Evolutionary conservation across 2,888 invertebrate species (phyloP).

Genomic region (Octonoba sinensis): DNA sequence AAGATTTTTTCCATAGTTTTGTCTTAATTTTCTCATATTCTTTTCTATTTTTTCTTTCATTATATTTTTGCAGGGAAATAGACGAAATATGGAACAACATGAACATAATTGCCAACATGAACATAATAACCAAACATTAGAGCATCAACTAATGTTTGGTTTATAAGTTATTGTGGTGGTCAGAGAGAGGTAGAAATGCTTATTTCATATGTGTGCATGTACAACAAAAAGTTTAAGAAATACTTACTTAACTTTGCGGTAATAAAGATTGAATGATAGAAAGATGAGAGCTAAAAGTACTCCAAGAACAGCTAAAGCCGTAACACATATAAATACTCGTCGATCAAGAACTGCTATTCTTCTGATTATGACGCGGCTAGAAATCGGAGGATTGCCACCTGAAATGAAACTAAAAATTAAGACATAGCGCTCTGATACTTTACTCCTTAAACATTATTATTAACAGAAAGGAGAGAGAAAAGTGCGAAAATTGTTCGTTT

Average conservation of each 20-base stretch:
- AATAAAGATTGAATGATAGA: conserved; percentile 85
- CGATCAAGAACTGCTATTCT: conserved; percentile 84
- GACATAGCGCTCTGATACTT: neutral
- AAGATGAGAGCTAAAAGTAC: conserved; percentile 82
- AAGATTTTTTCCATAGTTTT: too few species aligned
- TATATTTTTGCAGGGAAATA: too few species aligned
- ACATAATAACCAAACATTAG: too few species aligned
- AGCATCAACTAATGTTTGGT: too few species aligned
- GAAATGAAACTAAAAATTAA: conserved; percentile 67
- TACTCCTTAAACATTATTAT: neutral
- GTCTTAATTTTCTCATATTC: too few species aligned
- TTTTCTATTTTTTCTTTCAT: too few species aligned
- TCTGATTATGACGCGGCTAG: conserved; percentile 81
- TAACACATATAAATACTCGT: conserved; percentile 81
- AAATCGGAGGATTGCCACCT: conserved; percentile 84
- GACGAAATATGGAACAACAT: too few species aligned
- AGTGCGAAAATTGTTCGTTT: too few species aligned
- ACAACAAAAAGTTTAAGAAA: neutral
- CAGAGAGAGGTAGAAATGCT: too few species aligned
- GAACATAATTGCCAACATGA: too few species aligned
- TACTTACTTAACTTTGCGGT: conserved; percentile 83
- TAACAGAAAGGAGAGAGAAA: neutral
- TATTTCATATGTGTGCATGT: too few species aligned
- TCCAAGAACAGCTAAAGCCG: conserved; percentile 81
- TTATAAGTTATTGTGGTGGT: too few species aligned